Percentiles rank a stretch among this genome's conserved stretches.
Evolutionary conservation across 2,888 invertebrate species (phyloP).

Genomic region (Dinocampus coccinellae): DNA sequence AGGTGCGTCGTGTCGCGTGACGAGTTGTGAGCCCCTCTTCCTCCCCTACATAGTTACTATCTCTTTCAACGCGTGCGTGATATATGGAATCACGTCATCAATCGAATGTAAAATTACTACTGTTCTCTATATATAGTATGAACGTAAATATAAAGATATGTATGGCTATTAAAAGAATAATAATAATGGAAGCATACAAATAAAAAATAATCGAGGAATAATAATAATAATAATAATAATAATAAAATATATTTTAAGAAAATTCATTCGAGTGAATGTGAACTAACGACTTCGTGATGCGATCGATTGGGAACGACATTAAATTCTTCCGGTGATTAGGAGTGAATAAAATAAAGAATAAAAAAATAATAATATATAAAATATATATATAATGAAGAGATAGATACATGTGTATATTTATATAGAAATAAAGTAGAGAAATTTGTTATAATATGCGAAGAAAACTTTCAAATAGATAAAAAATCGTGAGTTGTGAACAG

Average conservation of each 20-base stretch:
- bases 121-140: background rate
- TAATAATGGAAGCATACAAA: background rate
- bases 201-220: background rate
- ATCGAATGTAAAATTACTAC: slow-evolving; percentile 38
- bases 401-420: background rate
- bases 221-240: background rate
- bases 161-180: background rate
- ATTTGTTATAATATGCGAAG: slow-evolving; percentile 12
- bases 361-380: background rate
- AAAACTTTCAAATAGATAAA: slow-evolving; percentile 15
- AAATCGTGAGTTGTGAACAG: slow-evolving; percentile 5
- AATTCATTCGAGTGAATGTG: slow-evolving; percentile 1
- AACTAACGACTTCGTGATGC: slow-evolving; percentile 13
- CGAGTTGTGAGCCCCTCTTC: background rate
- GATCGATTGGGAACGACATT: slow-evolving; percentile 5
- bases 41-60: slow-evolving; percentile 41
- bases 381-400: too few relatives aligned
- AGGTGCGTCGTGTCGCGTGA: slow-evolving; percentile 14
- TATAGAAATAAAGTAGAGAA: slow-evolving; percentile 12
- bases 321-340: slow-evolving; percentile 22
- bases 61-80: slow-evolving; percentile 56
- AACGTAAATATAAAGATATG: background rate
- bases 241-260: slow-evolving; percentile 3
- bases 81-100: slow-evolving; percentile 47
- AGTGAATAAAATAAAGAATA: background rate